Base-by-base conservation (phyloP, 2,888 invertebrate species). In the Tipula helvola region DNA sequence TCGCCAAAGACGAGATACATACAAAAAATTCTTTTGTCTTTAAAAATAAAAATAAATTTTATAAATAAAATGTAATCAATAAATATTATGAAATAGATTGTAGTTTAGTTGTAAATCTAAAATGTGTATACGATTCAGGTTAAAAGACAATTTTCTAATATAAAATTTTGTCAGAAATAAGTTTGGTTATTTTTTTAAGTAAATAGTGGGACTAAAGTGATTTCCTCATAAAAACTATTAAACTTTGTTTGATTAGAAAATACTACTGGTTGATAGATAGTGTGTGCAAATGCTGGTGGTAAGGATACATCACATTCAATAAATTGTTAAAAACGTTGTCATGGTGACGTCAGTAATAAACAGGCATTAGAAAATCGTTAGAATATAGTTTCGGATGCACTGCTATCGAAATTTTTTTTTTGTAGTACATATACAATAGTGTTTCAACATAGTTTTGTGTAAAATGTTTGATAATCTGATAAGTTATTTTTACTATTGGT, bases 401-500 rank as follows among this genome's bases (percentile, higher is more conserved):
- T n/a, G n/a, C 13, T n/a, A 5, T 52, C 13, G 52, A 52, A n/a
- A 52, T n/a, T 8, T 71, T 52, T 52, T 13, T n/a, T 52, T n/a
- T 10, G 28, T 71, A 71, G 71, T 71, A n/a, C n/a, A n/a, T n/a
- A 71, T 10, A n/a, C 16, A 52, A 16, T 52, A n/a, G 52, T 52
- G 52, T 16, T 16, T 7, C 52, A 5, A 7, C n/a, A 10, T 28
- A 71, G 71, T 28, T 0, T 28, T 28, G 10, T 8, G n/a, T 28
- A 85, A 85, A 85, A 85, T 85, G 85, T 42, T 85, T 39, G 85
- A 85, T 41, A 85, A 85, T 85, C 39, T 85, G 12, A 42, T 85
- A 42, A 39, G 41, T 7, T 85, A 41, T 18, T 41, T 85, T 42
- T 85, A 85, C 47, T 93, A 92, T 88, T 95, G 94, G 93, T 96